Evolutionary conservation across 2,797 vertebrate genomes (phyloP).

Genomic region (Pseudochromis fuscus): DNA sequence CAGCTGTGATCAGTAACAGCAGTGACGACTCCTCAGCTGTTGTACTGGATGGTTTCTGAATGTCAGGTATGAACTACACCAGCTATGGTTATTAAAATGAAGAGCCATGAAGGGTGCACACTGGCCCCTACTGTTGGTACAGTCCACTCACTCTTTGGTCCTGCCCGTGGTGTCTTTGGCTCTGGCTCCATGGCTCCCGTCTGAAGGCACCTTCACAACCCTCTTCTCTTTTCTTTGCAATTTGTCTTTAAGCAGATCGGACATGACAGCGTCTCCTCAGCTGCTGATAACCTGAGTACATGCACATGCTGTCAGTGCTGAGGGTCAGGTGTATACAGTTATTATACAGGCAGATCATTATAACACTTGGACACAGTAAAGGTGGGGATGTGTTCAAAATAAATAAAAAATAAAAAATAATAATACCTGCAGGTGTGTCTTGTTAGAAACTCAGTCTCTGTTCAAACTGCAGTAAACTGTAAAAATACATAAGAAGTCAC

Average conservation of each 20-base stretch:
- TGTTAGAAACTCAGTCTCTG: too few species aligned
- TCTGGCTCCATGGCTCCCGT: slow-evolving; percentile 80
- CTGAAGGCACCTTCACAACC: slow-evolving; percentile 79
- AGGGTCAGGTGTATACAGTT: not conserved
- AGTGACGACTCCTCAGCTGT: not conserved
- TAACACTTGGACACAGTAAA: too few species aligned
- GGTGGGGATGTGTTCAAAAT: too few species aligned
- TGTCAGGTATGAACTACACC: too few species aligned
- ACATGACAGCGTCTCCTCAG: slow-evolving; percentile 71
- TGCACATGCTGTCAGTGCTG: too few species aligned
- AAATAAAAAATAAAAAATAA: too few species aligned
- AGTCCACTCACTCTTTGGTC: slow-evolving; percentile 85
- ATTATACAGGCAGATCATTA: too few species aligned
- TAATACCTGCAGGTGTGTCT: too few species aligned
- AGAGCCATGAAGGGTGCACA: not conserved
- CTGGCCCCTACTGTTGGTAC: not conserved
- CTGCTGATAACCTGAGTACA: not conserved
- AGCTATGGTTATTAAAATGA: not conserved
- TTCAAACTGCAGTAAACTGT: too few species aligned
- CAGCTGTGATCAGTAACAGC: too few species aligned
- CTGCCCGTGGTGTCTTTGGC: slow-evolving; percentile 75
- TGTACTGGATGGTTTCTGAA: not conserved
- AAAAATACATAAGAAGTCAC: too few species aligned
- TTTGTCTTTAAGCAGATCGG: slow-evolving; percentile 81
- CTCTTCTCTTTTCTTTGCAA: slow-evolving; percentile 78